These are phyloP conservation scores for Drosophila nr. medialis DNA, from an alignment of 2,888 invertebrate genomes.

Conservation along the genomic window DNA sequence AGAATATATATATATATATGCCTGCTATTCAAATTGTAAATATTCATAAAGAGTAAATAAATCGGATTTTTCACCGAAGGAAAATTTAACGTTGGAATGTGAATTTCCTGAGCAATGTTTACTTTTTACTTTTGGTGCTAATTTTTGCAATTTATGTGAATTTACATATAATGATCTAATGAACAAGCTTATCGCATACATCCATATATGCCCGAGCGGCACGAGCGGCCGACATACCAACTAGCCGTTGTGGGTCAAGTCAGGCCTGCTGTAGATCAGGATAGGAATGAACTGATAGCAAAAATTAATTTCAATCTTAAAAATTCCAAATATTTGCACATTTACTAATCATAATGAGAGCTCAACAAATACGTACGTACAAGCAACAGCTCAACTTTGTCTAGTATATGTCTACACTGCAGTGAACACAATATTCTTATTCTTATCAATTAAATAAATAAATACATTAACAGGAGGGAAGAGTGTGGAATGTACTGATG, in stretches of 20 bases:
- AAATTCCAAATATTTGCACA: constrained; percentile 34
- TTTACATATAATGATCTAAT: constrained; percentile 8
- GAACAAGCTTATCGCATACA: constrained; percentile 40
- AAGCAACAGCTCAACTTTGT: constrained; percentile 7
- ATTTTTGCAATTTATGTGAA: constrained; percentile 9
- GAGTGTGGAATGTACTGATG: constrained; percentile 13
- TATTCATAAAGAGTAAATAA: not conserved
- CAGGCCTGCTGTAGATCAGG: constrained; percentile 12
- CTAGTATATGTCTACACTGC: constrained; percentile 21
- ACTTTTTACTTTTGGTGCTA: constrained; percentile 9
- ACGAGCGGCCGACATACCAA: not conserved
- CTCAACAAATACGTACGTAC: constrained; percentile 15
- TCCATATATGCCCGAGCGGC: not conserved
- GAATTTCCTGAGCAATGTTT: not conserved
- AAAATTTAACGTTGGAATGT: not conserved
- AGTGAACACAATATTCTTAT: constrained; percentile 31
- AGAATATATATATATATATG: not conserved
- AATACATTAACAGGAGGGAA: constrained; percentile 38
- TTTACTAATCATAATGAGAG: constrained; percentile 26
- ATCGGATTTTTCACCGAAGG: not conserved
- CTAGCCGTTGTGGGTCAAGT: constrained; percentile 35
- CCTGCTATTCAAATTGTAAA: not conserved
- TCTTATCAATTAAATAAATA: constrained; percentile 74
- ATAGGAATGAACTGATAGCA: constrained; percentile 27
- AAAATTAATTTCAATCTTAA: constrained; percentile 38